Conservation (phyloP, 2,797 vertebrate species). For the Mionectes olivaceus region DNA sequence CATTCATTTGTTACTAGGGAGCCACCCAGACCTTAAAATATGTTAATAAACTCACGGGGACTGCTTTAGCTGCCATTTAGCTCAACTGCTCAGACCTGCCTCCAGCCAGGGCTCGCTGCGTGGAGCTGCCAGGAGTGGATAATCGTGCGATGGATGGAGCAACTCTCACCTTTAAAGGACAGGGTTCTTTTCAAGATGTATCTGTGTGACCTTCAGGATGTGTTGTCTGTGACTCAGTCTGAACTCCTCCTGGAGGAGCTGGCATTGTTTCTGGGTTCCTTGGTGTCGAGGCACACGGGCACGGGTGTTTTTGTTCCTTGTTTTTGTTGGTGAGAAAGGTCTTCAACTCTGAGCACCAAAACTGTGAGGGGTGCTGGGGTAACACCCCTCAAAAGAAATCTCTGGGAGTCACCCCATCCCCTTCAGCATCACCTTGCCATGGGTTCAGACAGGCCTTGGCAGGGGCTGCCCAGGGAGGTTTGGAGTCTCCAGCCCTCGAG, state of each 20-base stretch:
- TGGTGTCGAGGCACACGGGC: neutral
- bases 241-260: neutral
- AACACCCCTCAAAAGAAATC: neutral
- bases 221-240: neutral
- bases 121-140: neutral
- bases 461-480: neutral
- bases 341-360: neutral
- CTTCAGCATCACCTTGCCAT: neutral
- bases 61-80: neutral
- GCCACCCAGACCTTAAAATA: neutral
- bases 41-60: neutral
- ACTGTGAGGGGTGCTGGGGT: neutral
- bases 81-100: neutral
- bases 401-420: neutral
- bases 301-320: neutral
- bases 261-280: neutral
- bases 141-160: neutral
- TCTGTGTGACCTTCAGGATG: neutral
- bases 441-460: neutral
- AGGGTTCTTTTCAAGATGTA: neutral
- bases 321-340: neutral
- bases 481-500: neutral
- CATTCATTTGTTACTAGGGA: neutral
- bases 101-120: neutral
- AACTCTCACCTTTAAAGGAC: neutral